Base-by-base conservation (phyloP, 2,888 invertebrate genomes). In the Scelioninae gen. 2 region DNA sequence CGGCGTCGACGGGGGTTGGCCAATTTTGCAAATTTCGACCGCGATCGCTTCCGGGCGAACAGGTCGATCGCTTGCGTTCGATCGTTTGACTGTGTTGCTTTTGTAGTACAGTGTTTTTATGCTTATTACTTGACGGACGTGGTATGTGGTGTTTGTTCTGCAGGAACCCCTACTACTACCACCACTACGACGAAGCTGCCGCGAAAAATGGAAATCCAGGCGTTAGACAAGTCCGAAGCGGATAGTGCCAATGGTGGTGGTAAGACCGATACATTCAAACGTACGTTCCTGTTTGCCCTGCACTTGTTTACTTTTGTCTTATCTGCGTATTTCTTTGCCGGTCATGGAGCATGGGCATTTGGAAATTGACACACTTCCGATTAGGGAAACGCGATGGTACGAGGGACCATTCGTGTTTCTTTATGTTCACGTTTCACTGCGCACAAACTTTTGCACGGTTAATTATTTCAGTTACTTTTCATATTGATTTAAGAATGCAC, bases 131-230 rank as follows among this genome's bases (percentile, higher is more conserved):
- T 84, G 82, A 84, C 82, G 80, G 81, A 84, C 80, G 82, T 82
- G 82, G 82, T 83, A 78, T 81, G 79, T 82, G 77, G 80, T 84
- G 80, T 82, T 81, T 84, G 80, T 83, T 84, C 79, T 82, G 80
- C 84, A 85, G 85, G 85, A 81, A 79, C 81, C 80, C 78, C 82
- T 78, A 82, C 85, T 78, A 81, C 84, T 77, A 79, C 84, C 77
- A 82, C 82, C 68, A 74, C 77, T 76, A 85, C 84, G 70, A 84
- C 85, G 79, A 84, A 83, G 80, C 80, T 84, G 78, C 81, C 78
- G 78, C 80, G 82, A 82, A 84, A 84, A 82, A 84, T 84, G 85
- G 84, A 83, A 81, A 85, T 82, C 83, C 84, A 85, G 83, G 84
- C 83, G 77, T 79, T 84, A 81, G 80, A 83, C 83, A 83, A 82